These are phyloP conservation scores for Pachliopta kotzebuea DNA, from an alignment of 2,888 invertebrate genomes.

Conservation along the genomic window DNA sequence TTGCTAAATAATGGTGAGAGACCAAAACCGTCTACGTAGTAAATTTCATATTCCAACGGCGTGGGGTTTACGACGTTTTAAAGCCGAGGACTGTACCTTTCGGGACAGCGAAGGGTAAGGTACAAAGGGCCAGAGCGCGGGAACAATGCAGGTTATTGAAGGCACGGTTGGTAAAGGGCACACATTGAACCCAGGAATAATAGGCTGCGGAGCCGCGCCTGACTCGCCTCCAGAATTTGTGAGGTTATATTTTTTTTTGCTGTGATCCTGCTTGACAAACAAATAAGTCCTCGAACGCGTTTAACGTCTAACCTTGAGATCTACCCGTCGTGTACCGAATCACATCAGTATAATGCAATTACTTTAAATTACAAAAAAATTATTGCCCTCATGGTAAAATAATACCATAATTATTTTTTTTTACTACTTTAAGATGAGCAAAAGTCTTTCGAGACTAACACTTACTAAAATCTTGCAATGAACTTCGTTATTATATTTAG, in stretches of 20 bases:
- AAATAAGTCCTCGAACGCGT: slow-evolving; percentile 3
- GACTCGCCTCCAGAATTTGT: slow-evolving; percentile 35
- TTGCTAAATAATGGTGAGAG: background rate
- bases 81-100: slow-evolving; percentile 9
- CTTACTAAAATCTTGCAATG: no score
- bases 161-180: slow-evolving; percentile 37
- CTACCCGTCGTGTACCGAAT: background rate
- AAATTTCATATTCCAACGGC: slow-evolving; percentile 1
- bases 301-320: slow-evolving; percentile 8
- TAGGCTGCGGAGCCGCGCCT: slow-evolving; percentile 36
- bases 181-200: slow-evolving; percentile 35
- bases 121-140: slow-evolving; percentile 35
- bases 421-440: no score
- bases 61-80: slow-evolving; percentile 10
- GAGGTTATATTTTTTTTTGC: slow-evolving; percentile 35
- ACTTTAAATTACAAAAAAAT: no score
- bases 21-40: background rate
- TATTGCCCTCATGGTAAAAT: no score
- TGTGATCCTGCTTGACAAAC: slow-evolving; percentile 13
- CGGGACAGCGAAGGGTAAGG: slow-evolving; percentile 23
- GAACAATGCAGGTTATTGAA: slow-evolving; percentile 37
- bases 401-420: no score
- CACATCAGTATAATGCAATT: no score
- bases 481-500: no score
- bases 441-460: no score